Evolutionary conservation across 2,797 vertebrate species (phyloP).

Genomic region (Microhierax caerulescens): DNA sequence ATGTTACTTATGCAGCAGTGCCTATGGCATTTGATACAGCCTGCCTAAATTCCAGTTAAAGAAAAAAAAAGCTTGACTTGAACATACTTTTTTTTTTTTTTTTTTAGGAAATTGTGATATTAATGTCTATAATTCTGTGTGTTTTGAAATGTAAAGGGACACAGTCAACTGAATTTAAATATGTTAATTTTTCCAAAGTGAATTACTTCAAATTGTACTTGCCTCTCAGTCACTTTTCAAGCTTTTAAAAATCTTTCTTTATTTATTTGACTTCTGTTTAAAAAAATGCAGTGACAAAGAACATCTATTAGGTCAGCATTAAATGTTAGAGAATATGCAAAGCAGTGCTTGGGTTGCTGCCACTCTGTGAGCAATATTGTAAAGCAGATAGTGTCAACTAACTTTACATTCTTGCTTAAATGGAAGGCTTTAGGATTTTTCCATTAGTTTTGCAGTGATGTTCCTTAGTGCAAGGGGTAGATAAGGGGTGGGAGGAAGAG

Average conservation of each 20-base stretch:
- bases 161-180: conserved; percentile 45
- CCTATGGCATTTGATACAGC: neutral
- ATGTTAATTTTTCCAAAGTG: neutral
- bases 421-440: neutral
- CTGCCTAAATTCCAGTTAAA: neutral
- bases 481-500: neutral
- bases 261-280: neutral
- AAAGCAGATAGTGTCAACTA: neutral
- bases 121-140: neutral
- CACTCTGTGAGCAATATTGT: rapidly evolving
- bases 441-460: neutral
- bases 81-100: neutral
- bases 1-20: neutral
- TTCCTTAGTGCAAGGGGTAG: neutral
- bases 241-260: neutral
- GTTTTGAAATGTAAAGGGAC: conserved; percentile 46
- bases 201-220: conserved; percentile 14
- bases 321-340: neutral
- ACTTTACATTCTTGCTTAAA: neutral
- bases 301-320: neutral
- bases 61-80: neutral
- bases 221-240: conserved; percentile 53
- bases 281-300: neutral
- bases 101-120: neutral
- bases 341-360: neutral